Evolutionary conservation across 2,113 vertebrate species (phyloP).

Genomic region (Rhegmatorhina hoffmannsi): DNA sequence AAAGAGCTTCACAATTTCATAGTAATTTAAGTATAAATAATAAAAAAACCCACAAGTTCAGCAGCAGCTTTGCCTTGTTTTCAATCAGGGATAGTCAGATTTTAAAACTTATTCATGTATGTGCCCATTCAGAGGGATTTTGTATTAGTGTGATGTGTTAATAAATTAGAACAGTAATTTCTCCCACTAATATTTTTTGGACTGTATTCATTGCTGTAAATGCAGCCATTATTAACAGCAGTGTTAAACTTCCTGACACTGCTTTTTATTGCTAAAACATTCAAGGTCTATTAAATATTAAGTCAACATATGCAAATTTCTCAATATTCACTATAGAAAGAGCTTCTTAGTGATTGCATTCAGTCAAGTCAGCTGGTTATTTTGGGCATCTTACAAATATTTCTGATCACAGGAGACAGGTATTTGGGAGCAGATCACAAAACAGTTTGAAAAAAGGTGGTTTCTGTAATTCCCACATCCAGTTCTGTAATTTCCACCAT

Average conservation of each 20-base stretch:
- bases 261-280: not conserved
- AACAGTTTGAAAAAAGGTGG: not conserved
- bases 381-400: not conserved
- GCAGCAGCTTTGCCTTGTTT: not conserved
- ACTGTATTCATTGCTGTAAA: not conserved
- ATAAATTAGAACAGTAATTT: not conserved
- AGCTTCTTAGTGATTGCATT: not conserved
- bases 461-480: not conserved
- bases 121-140: not conserved
- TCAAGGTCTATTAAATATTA: not conserved
- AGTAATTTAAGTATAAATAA: slow-evolving; percentile 9
- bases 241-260: not conserved
- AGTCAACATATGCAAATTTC: not conserved
- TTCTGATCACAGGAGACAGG: not conserved
- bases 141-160: not conserved
- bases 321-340: not conserved
- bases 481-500: not conserved
- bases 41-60: not conserved
- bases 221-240: not conserved
- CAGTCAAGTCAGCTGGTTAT: not conserved
- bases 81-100: not conserved
- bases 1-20: not conserved
- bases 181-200: not conserved
- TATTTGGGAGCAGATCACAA: not conserved
- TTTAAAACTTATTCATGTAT: not conserved